Evolutionary conservation across 2,888 invertebrate species (phyloP).

Genomic region (Coremacera marginata): DNA sequence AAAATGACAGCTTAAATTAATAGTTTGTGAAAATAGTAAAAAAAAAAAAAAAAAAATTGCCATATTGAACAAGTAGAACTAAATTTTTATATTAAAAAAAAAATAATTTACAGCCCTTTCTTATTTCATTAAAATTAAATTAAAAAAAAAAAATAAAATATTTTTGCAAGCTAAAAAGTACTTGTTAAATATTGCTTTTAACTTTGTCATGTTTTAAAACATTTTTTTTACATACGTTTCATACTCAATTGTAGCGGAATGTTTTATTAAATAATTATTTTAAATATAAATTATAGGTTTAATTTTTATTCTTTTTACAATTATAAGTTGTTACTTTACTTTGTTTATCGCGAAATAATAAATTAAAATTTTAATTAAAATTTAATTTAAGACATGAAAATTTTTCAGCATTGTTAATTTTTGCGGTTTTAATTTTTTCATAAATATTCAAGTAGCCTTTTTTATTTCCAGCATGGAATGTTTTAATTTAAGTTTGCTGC

Average conservation of each 20-base stretch:
- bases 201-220: not conserved
- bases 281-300: conserved; percentile 1
- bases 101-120: conserved; percentile 33
- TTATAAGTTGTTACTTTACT: not conserved
- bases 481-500: conserved; percentile 32
- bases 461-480: conserved; percentile 51
- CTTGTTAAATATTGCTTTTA: not conserved
- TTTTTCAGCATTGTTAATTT: conserved; percentile 12
- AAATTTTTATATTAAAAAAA: conserved; percentile 33
- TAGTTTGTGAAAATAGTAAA: not conserved
- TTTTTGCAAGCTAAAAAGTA: not conserved
- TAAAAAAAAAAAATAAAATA: not conserved
- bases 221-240: not conserved
- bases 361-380: conserved; percentile 3
- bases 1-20: not conserved
- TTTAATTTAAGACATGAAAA: not conserved
- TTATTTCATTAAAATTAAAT: not conserved
- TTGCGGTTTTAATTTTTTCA: conserved; percentile 26
- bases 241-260: not conserved
- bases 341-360: not conserved
- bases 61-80: conserved; percentile 29
- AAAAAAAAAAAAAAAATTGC: not conserved
- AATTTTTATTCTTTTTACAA: not conserved
- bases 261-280: not conserved
- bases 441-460: conserved; percentile 46